A percentile compares a stretch with the other conserved stretches of the same genome.
phyloP scores from a whole-genome alignment of 2,888 invertebrate species.

The Monopis laevigella region DNA sequence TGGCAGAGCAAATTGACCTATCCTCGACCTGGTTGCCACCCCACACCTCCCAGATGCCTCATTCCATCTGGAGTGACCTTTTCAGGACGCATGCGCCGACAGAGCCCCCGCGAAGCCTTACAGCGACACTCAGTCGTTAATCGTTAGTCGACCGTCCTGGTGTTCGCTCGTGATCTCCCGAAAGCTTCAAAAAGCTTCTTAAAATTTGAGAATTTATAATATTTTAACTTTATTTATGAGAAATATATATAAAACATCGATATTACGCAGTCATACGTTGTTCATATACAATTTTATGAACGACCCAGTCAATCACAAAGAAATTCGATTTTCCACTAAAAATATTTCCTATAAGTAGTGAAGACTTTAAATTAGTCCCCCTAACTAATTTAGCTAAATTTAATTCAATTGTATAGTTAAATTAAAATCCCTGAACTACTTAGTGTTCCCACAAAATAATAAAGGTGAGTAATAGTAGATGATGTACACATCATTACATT shows the following conservation, averaged over 20 bases:
- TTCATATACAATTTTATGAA: constrained; percentile 34
- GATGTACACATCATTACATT: no score
- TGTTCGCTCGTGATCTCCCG: neutral
- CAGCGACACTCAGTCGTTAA: constrained; percentile 28
- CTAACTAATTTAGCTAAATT: constrained; percentile 4
- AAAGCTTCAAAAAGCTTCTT: neutral
- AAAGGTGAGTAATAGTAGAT: no score
- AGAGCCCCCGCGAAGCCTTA: constrained; percentile 25
- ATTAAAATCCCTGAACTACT: no score
- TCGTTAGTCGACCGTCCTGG: constrained; percentile 20
- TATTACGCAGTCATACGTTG: constrained; percentile 26
- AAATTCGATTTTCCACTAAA: constrained; percentile 56
- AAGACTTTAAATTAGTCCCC: constrained; percentile 19
- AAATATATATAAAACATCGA: constrained; percentile 40
- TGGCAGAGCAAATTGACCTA: no score
- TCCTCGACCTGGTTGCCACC: constrained; percentile 16
- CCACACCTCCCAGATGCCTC: constrained; percentile 24
- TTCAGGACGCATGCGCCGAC: constrained; percentile 40
- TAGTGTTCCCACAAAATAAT: no score
- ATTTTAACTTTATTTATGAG: constrained; percentile 41
- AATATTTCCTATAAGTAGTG: constrained; percentile 61
- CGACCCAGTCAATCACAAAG: constrained; percentile 41
- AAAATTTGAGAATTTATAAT: constrained; percentile 14
- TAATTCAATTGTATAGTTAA: neutral
- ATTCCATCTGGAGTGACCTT: constrained; percentile 38